Conservation (phyloP, 2,797 vertebrate species). For the Protonibea diacanthus region DNA sequence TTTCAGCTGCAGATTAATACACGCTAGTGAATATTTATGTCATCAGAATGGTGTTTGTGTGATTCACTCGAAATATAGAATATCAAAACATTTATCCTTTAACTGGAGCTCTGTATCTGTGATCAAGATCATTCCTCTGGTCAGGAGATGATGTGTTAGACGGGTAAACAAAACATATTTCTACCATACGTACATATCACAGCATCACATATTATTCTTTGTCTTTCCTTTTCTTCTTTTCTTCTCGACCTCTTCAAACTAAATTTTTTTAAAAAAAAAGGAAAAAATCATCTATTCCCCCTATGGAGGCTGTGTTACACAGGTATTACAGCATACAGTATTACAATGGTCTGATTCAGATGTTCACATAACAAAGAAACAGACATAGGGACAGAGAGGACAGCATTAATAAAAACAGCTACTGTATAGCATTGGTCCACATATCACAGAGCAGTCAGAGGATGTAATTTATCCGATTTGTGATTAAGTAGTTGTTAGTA, state of each 20-base stretch:
- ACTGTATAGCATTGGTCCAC: neutral
- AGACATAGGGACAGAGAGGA: neutral
- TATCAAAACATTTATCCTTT: too few relatives aligned
- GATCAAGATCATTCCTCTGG: too few relatives aligned
- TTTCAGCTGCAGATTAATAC: neutral
- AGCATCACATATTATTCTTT: too few relatives aligned
- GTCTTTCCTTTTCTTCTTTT: neutral
- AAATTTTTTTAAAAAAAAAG: too few relatives aligned
- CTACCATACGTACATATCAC: too few relatives aligned
- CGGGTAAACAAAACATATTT: too few relatives aligned
- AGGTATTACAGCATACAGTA: constrained; percentile 13
- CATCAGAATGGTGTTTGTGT: neutral
- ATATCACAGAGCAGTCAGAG: neutral
- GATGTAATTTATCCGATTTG: constrained; percentile 3
- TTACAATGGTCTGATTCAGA: neutral
- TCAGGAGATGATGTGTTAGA: neutral
- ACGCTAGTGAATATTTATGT: neutral
- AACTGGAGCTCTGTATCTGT: too few relatives aligned
- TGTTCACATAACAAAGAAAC: neutral
- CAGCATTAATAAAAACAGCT: neutral
- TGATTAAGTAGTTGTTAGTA: neutral
- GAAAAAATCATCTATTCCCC: neutral
- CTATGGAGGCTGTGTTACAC: neutral
- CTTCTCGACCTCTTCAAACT: neutral
- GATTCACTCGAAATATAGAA: neutral